Percentiles rank a stretch among this genome's conserved stretches.
These are phyloP conservation scores for Cyprinus carpio DNA, from an alignment of 2,113 vertebrate genomes.

Conservation along the genomic window DNA sequence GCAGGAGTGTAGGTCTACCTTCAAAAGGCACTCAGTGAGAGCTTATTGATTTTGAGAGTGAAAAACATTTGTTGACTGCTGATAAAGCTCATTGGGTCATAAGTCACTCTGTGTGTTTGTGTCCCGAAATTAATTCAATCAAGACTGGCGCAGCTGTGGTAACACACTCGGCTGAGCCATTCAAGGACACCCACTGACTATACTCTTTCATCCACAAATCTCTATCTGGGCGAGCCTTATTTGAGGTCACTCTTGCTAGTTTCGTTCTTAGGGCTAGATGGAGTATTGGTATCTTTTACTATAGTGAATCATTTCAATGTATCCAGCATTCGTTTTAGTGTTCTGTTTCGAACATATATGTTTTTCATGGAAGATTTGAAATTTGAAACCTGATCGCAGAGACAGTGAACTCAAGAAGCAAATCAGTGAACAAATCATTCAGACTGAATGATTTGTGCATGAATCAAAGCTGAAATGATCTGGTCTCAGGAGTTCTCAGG, in stretches of 20 bases:
- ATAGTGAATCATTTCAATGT: too few species aligned
- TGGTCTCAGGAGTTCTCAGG: too few species aligned
- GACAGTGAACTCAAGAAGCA: too few species aligned
- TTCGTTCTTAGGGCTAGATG: too few species aligned
- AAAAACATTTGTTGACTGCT: slow-evolving; percentile 70
- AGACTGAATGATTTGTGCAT: too few species aligned
- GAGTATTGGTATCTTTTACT: too few species aligned
- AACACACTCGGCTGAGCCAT: slow-evolving; percentile 69
- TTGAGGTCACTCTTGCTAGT: neutral
- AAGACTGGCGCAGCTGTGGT: slow-evolving; percentile 72
- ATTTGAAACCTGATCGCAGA: too few species aligned
- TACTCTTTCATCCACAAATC: slow-evolving; percentile 66
- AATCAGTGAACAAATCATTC: too few species aligned
- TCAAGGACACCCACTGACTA: slow-evolving; percentile 68
- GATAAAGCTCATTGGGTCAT: slow-evolving; percentile 69
- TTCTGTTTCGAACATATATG: too few species aligned
- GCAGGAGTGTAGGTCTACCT: slow-evolving; percentile 33
- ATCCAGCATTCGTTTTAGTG: too few species aligned
- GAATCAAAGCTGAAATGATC: too few species aligned
- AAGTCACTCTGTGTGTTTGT: slow-evolving; percentile 64
- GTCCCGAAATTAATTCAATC: slow-evolving; percentile 70
- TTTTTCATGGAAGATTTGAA: too few species aligned
- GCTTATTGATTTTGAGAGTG: slow-evolving; percentile 66
- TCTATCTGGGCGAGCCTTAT: slow-evolving; percentile 39
- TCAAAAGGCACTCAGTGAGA: slow-evolving; percentile 55